A percentile compares a stretch with the other conserved stretches of the same genome.
Conservation (phyloP, 2,888 invertebrate genomes). For the Platerodrilus igneus region DNA sequence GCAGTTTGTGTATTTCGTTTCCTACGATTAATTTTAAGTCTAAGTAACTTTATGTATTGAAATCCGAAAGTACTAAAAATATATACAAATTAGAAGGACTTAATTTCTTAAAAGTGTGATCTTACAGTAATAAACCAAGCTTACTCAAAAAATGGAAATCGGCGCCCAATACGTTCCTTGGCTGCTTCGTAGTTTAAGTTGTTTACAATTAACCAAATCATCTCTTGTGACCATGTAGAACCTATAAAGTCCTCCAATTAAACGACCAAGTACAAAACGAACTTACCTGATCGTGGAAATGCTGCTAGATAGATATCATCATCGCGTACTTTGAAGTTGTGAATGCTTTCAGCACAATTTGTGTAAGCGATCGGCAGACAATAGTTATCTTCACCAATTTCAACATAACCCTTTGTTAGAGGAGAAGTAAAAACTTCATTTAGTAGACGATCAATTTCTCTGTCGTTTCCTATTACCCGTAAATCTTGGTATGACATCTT, state of each 20-base stretch:
- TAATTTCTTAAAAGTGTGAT: too few species aligned
- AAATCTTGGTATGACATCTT: too few species aligned
- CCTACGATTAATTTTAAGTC: too few species aligned
- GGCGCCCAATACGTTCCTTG: too few species aligned
- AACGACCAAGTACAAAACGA: too few species aligned
- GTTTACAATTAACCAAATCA: constrained; percentile 3
- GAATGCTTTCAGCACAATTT: constrained; percentile 6
- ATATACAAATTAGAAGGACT: too few species aligned
- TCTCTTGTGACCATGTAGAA: constrained; percentile 2
- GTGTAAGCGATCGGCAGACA: constrained; percentile 3
- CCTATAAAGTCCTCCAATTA: too few species aligned
- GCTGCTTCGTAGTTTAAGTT: constrained; percentile 1
- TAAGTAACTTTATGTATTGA: too few species aligned
- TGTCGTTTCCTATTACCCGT: constrained; percentile 2
- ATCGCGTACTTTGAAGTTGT: constrained; percentile 2
- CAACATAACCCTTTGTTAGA: constrained; percentile 2
- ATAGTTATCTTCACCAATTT: constrained; percentile 6
- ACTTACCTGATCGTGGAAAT: constrained; percentile 2
- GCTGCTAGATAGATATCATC: constrained; percentile 4
- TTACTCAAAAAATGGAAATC: constrained; percentile 6
- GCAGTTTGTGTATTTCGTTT: too few species aligned
- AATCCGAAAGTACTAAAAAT: too few species aligned
- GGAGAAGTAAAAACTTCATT: not conserved
- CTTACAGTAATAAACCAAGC: too few species aligned
- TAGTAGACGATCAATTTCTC: not conserved